phyloP scores from a whole-genome alignment of 92 coral and sea anemone species.

The Actinernus sp. region DNA sequence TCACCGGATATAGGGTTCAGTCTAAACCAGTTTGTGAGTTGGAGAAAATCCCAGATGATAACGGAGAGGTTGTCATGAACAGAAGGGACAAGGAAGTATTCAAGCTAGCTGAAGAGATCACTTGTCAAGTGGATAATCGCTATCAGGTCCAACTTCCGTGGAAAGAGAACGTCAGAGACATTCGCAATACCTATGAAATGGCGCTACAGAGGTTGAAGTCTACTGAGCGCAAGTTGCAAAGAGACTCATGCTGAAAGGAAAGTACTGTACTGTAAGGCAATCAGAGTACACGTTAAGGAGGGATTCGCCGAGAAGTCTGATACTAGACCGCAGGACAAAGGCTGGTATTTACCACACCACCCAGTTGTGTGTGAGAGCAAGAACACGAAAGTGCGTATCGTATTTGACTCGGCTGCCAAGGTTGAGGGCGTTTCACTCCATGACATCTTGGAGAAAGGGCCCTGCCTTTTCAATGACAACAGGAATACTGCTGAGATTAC shows the following conservation, averaged over 20 bases:
- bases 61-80: too few relatives aligned
- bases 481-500: conserved; percentile 17
- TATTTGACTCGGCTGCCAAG: conserved; percentile 1
- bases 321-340: background rate
- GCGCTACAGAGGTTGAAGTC: conserved; percentile 2
- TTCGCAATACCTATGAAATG: conserved; percentile 11
- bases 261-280: conserved; percentile 1
- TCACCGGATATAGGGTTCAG: too few relatives aligned
- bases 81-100: background rate
- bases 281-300: conserved; percentile 2
- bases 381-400: conserved; percentile 5
- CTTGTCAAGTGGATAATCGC: background rate
- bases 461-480: conserved; percentile 13
- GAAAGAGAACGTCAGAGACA: background rate
- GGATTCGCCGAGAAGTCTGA: background rate
- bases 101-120: background rate
- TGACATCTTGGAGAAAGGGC: conserved; percentile 11
- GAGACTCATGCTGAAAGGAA: conserved; percentile 2
- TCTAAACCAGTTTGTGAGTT: too few relatives aligned
- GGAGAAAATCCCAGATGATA: too few relatives aligned
- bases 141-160: conserved; percentile 13
- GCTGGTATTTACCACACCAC: conserved; percentile 29
- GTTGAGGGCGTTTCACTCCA: background rate
- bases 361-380: conserved; percentile 7
- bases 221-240: background rate